Conservation (phyloP, 2,888 invertebrate species). For the Onchidella celtica region DNA sequence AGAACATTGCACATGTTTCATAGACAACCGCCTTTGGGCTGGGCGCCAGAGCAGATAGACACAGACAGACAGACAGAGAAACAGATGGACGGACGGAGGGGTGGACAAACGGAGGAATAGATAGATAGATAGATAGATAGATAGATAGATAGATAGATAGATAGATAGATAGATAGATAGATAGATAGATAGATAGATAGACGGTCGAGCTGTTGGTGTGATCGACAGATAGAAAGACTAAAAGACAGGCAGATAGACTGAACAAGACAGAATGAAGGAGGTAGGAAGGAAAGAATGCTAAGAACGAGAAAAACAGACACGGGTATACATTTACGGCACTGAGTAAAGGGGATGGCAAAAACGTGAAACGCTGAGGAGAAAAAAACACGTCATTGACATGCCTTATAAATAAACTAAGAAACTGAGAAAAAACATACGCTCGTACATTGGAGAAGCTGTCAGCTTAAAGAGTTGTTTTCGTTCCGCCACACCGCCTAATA, state of each 20-base stretch:
- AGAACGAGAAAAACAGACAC: too few relatives aligned
- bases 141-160: conserved; percentile 28
- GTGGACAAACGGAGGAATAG: conserved; percentile 9
- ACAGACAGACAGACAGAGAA: conserved; percentile 31
- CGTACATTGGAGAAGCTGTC: too few relatives aligned
- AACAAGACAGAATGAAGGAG: conserved; percentile 33
- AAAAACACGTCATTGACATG: too few relatives aligned
- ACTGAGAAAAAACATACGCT: too few relatives aligned
- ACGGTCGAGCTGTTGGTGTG: background rate
- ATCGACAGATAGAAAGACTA: conserved; percentile 14
- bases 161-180: conserved; percentile 37
- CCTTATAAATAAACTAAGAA: too few relatives aligned
- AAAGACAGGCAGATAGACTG: conserved; percentile 19
- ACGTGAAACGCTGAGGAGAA: too few relatives aligned
- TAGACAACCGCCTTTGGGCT: background rate
- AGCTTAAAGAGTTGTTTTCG: too few relatives aligned
- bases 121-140: conserved; percentile 34
- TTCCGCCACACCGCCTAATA: too few relatives aligned
- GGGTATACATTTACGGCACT: too few relatives aligned
- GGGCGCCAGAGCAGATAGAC: conserved; percentile 5
- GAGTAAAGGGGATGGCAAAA: too few relatives aligned
- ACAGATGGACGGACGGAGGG: conserved; percentile 18
- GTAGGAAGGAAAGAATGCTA: too few relatives aligned
- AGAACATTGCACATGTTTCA: too few relatives aligned
- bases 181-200: conserved; percentile 1